Base-by-base conservation (phyloP, 2,797 vertebrate species). In the Gymnopithys bicolor region DNA sequence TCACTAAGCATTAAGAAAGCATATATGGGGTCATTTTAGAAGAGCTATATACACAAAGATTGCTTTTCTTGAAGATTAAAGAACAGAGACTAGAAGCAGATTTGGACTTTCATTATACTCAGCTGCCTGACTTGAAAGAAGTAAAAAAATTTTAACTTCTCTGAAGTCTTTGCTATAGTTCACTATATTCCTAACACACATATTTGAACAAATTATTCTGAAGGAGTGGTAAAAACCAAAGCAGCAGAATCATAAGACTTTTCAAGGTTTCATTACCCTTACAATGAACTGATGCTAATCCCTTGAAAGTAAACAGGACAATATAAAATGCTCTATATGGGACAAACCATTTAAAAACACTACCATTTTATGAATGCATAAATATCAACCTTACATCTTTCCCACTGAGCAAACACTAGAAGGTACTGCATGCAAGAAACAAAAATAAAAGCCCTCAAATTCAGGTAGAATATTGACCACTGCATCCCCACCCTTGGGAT, bases 1-100 rank as follows among this genome's bases (percentile, higher is more conserved):
- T 41, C 64, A 66, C 25, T 27, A 21, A 77, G 63, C 56, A 24
- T 43, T 77, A 63, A 66, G 60, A 80, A 74, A 76, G 45, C 28
- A 64, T 37, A 37, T 23, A 64, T 7, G 9, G 60, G 84, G 32
- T 63, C 10, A 37, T 86, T 91, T 90, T 63, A 70, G 51, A 84
- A 81, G 9, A 68, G 41, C 21, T 43, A 75, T 33, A 46, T 45
- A 64, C 18, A 55, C 37, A 45, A 80, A 67, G 53, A 83, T 55
- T 56, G 78, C 39, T 86, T 84, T 94, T 71, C 56, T 90, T 32
- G 45, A 71, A 95, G 67, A 88, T 43, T 82, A 46, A 89, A 87
- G 69, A 62, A 80, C 48, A 89, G n/a, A 64, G 88, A 46, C 32
- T 90, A 91, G 84, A 87, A 90, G 87, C 85, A 89, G 49, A 12